These are phyloP conservation scores for Philereme transversata DNA, from an alignment of 2,888 invertebrate species.

Conservation along the genomic window DNA sequence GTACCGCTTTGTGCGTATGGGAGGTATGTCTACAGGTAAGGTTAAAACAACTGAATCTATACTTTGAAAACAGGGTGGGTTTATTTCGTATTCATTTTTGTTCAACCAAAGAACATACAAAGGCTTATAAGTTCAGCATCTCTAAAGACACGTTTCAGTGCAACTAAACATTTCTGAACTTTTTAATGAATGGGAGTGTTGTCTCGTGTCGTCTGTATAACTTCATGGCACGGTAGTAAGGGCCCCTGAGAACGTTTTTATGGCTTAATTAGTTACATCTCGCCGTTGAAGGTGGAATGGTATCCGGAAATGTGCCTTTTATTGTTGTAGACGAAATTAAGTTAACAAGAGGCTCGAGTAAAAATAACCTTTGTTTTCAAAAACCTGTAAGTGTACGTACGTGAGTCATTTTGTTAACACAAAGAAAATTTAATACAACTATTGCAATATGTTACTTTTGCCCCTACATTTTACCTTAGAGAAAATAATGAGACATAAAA, in stretches of 20 bases:
- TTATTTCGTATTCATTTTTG: too few relatives aligned
- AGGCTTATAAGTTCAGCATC: neutral
- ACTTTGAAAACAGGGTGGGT: too few relatives aligned
- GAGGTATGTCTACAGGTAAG: too few relatives aligned
- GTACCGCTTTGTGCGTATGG: too few relatives aligned
- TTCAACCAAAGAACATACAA: too few relatives aligned
- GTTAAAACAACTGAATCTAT: too few relatives aligned
- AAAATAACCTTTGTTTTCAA: conserved; percentile 23
- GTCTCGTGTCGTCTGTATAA: conserved; percentile 18
- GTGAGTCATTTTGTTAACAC: too few relatives aligned
- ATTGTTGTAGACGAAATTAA: conserved; percentile 56
- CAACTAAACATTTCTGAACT: conserved; percentile 12
- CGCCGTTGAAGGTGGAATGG: conserved; percentile 46
- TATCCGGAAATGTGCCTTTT: conserved; percentile 56
- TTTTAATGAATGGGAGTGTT: conserved; percentile 20
- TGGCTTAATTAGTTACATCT: conserved; percentile 76
- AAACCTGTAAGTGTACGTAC: neutral
- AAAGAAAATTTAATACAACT: too few relatives aligned
- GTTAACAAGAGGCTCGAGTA: conserved; percentile 48
- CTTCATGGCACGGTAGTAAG: conserved; percentile 26
- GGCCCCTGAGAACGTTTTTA: conserved; percentile 64
- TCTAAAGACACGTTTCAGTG: conserved; percentile 10
- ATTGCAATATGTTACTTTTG: too few relatives aligned
- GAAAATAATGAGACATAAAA: too few relatives aligned
- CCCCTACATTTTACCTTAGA: too few relatives aligned